Conservation (phyloP, 2,797 vertebrate species). For the Falco concolor region DNA sequence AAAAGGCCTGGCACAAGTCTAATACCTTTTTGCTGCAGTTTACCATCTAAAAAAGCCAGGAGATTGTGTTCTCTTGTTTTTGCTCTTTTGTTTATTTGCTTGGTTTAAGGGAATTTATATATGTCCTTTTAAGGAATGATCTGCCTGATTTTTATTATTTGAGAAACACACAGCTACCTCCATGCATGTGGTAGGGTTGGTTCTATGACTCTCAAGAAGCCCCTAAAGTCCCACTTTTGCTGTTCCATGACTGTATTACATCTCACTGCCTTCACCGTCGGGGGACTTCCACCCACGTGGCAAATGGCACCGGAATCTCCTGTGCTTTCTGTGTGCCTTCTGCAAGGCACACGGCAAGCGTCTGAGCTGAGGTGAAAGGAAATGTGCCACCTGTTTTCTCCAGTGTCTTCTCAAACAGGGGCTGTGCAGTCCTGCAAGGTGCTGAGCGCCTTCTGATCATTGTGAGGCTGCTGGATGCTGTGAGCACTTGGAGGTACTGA, state of each 20-base stretch:
- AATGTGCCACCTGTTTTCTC: neutral
- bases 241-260: neutral
- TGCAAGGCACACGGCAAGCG: neutral
- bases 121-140: neutral
- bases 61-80: neutral
- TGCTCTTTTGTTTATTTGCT: neutral
- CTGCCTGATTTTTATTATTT: neutral
- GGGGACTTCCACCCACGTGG: neutral
- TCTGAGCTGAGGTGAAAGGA: neutral
- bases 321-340: fast-evolving
- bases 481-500: neutral
- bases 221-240: neutral
- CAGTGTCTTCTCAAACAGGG: neutral
- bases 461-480: neutral
- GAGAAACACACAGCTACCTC: neutral
- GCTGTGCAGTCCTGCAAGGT: neutral
- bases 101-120: neutral
- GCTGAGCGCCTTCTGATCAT: fast-evolving
- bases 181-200: neutral
- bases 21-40: neutral
- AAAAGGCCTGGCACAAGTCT: neutral
- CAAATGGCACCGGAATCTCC: neutral
- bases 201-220: neutral
- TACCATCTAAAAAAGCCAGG: neutral
- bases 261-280: neutral